Base-by-base conservation (phyloP, 2,888 invertebrate species). In the Andrena haemorrhoa region DNA sequence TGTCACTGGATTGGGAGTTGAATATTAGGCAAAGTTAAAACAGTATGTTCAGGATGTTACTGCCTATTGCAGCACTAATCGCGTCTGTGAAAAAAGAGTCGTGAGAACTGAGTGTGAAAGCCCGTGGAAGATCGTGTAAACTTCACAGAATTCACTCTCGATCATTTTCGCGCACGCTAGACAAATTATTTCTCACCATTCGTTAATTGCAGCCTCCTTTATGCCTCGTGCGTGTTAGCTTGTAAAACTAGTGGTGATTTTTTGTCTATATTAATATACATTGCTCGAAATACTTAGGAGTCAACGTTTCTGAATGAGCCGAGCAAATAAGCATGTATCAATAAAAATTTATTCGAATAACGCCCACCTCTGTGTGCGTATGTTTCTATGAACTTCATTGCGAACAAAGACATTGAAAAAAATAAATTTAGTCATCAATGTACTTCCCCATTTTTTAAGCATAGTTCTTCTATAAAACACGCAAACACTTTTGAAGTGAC, bases 71-170 rank as follows among this genome's bases (percentile, higher is more conserved):
- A 29, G 35, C 12, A n/a, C n/a, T 31, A 26, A n/a, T 16, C 5
- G 26, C 5, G 2, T 4, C 20, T 66, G 53, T 33, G 51, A 49
- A 65, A 63, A 69, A 41, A 58, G 60, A 35, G 58, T 60, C 47
- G 29, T 74, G 65, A 10, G 69, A 81, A 74, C 12, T n/a, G 64
- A 3, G 47, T 33, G 33, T 51, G 41, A 61, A 74, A 53, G 47
- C 26, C 29, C 10, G 12, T 23, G 60, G 41, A 65, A 61, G 47
- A 60, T 70, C 26, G 35, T 74, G 69, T 47, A 74, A 79, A 65
- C 7, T 79, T 60, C 80, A 23, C 53, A 49, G 65, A 49, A 31
- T 66, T 66, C 35, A 53, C 41, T 63, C 51, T 26, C 31, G n/a
- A 60, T 58, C 6, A 8, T 65, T 33, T 29, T 35, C 26, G 41